Base-by-base conservation (phyloP, 2,888 invertebrate genomes). In the Gryllus longicercus region DNA sequence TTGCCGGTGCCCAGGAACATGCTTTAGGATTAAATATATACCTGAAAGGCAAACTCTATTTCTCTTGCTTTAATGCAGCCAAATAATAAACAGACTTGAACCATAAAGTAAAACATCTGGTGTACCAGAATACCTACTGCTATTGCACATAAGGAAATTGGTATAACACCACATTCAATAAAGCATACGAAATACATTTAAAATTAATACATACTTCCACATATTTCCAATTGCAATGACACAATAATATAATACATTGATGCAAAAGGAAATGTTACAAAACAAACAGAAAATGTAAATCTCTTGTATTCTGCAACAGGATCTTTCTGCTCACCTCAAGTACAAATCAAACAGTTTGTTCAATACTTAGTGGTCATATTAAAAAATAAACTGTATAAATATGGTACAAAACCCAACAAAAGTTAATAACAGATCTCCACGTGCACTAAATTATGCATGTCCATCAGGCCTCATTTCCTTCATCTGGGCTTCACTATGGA, bases 341-440 rank as follows among this genome's bases (percentile, higher is more conserved):
- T 63, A 18, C 14, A 63, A 63, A 63, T 63, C 63, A 63, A 63
- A 63, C n/a, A 18, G n/a, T 63, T 63, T 63, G 63, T n/a, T 63
- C n/a, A 63, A 63, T 18, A 18, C 63, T 38, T 38, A 38, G n/a
- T n/a, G 16, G 14, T 63, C 63, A 63, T n/a, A 63, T 63, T 63
- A 63, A 63, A 63, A 63, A 63, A 63, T 63, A 63, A 63, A 63
- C 63, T 63, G 63, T 63, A 63, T 63, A 63, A 63, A 63, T 63
- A 63, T 63, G 63, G 63, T 63, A 63, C 63, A 63, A 63, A 63
- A 63, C 63, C 63, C 63, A 63, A 63, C 63, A 63, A 63, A 63
- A 63, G 63, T 63, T 63, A 63, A 63, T 63, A 63, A 63, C 63
- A 63, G 63, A n/a, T 63, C 63, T 63, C 63, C 63, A 63, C 14